These are phyloP conservation scores for Intellagama lesueurii DNA, from an alignment of 2,797 vertebrate species.

Conservation along the genomic window DNA sequence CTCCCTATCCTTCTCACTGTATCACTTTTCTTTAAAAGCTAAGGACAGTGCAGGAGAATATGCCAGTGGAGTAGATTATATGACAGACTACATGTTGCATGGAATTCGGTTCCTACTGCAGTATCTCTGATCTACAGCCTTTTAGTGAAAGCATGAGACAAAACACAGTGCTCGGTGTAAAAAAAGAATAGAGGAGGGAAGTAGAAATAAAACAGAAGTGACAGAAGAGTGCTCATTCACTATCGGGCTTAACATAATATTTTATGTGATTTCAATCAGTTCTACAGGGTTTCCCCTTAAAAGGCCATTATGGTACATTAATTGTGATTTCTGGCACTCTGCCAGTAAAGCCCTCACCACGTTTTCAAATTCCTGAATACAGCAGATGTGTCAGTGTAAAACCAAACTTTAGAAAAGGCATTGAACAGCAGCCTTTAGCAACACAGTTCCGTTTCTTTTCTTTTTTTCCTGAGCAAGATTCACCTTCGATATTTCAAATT, in stretches of 20 bases:
- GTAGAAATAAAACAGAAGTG: slow-evolving; percentile 33
- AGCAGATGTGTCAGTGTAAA: slow-evolving; percentile 35
- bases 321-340: slow-evolving; percentile 67
- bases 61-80: background rate
- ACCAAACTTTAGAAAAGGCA: background rate
- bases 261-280: slow-evolving; percentile 61
- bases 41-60: background rate
- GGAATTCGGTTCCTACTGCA: slow-evolving; percentile 29
- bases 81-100: background rate
- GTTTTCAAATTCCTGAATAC: slow-evolving; percentile 57
- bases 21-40: slow-evolving; percentile 44
- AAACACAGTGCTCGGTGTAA: slow-evolving; percentile 37
- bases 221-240: slow-evolving; percentile 42
- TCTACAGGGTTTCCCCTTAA: slow-evolving; percentile 63
- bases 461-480: slow-evolving; percentile 64
- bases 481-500: slow-evolving; percentile 59
- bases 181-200: slow-evolving; percentile 15
- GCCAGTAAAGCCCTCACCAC: slow-evolving; percentile 40
- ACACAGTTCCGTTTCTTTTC: slow-evolving; percentile 62
- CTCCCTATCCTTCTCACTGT: background rate
- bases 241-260: slow-evolving; percentile 41
- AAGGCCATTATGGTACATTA: slow-evolving; percentile 59
- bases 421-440: slow-evolving; percentile 54
- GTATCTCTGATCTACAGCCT: slow-evolving; percentile 4
- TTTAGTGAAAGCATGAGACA: slow-evolving; percentile 40